phyloP scores from a whole-genome alignment of 2,113 vertebrate genomes.

The Epinephelus fuscoguttatus region DNA sequence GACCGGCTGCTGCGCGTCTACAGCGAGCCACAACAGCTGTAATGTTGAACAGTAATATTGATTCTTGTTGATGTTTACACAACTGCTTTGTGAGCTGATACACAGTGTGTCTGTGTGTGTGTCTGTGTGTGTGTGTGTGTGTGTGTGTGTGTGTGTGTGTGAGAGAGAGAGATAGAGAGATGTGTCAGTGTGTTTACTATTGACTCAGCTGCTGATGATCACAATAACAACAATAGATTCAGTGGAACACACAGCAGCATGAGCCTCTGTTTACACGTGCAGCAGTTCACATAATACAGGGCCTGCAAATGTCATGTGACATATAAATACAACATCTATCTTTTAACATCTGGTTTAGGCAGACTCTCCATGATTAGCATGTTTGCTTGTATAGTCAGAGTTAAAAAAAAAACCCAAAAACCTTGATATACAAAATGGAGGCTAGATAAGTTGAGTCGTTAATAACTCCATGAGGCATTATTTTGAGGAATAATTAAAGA shows the following conservation, averaged over 20 bases:
- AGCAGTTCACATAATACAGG: background rate
- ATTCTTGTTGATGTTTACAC: slow-evolving; percentile 59
- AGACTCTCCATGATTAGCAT: background rate
- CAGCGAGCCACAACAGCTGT: background rate
- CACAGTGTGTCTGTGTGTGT: slow-evolving; percentile 3
- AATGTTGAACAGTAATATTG: slow-evolving; percentile 41
- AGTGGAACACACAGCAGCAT: slow-evolving; percentile 20
- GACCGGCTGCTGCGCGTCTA: slow-evolving; percentile 6
- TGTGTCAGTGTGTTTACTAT: slow-evolving; percentile 38
- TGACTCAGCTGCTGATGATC: slow-evolving; percentile 64
- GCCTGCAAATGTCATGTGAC: background rate
- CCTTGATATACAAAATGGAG: background rate
- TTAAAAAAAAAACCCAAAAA: background rate
- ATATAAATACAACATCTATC: slow-evolving; percentile 3
- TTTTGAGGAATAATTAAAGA: background rate
- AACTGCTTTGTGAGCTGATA: slow-evolving; percentile 35
- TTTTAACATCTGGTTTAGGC: slow-evolving; percentile 19
- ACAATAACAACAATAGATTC: slow-evolving; percentile 53
- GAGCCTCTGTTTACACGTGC: slow-evolving; percentile 20
- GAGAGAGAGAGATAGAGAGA: slow-evolving; percentile 9
- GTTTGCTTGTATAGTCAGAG: background rate
- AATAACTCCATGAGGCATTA: background rate
- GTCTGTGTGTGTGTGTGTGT: slow-evolving; percentile 11
- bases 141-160: slow-evolving; percentile 17
- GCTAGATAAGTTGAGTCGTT: background rate